These are phyloP conservation scores for Myotis yumanensis DNA, from an alignment of 2,113 vertebrate species.

Conservation along the genomic window DNA sequence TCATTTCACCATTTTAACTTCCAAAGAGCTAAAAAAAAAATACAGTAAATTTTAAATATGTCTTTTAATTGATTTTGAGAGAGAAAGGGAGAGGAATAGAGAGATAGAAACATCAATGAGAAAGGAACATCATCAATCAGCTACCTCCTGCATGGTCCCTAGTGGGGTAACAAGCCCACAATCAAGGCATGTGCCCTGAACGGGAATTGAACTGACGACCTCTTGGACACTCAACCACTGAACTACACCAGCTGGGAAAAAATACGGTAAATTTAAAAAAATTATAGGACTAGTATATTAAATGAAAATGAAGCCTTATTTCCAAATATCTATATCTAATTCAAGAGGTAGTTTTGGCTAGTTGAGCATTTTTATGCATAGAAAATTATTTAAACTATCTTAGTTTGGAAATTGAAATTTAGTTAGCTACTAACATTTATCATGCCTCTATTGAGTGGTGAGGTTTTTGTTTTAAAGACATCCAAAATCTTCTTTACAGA, in stretches of 20 bases:
- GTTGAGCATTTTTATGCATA: background rate
- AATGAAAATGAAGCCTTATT: background rate
- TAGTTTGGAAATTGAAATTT: conserved; percentile 17
- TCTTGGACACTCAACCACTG: too few relatives aligned
- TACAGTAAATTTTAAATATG: background rate
- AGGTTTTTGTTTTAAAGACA: conserved; percentile 27
- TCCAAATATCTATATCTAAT: conserved; percentile 6
- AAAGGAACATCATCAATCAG: too few relatives aligned
- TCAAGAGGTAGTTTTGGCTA: background rate
- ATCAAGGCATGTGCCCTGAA: too few relatives aligned
- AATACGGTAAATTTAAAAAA: conserved; percentile 19
- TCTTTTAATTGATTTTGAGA: too few relatives aligned
- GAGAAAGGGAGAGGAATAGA: too few relatives aligned
- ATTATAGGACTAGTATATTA: conserved; percentile 8
- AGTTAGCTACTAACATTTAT: background rate
- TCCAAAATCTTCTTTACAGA: conserved; percentile 35
- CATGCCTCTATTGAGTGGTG: background rate
- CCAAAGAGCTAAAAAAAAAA: background rate
- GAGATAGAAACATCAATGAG: too few relatives aligned
- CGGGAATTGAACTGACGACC: too few relatives aligned
- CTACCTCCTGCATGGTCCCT: too few relatives aligned
- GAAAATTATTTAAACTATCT: background rate
- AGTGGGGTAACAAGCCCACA: too few relatives aligned
- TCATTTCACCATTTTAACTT: background rate
- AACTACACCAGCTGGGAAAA: background rate